Conservation (phyloP, 2,888 invertebrate genomes). For the Lithophane semibrunnea region DNA sequence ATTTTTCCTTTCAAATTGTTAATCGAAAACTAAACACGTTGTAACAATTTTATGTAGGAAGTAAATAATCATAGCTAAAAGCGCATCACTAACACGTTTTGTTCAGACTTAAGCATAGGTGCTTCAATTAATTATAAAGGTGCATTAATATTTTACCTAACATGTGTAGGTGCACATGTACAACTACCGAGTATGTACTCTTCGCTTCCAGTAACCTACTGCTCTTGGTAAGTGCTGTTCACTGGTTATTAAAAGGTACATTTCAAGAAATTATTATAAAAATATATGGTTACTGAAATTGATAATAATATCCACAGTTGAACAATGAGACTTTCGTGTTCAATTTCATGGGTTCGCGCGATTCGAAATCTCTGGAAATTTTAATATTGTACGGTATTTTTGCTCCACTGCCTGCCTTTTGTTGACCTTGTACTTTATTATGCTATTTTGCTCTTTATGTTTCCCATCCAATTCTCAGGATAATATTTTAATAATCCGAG, state of each 20-base stretch:
- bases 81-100: not conserved
- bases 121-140: not conserved
- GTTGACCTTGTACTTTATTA: not conserved
- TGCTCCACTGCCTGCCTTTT: not conserved
- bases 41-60: not conserved
- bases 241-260: not conserved
- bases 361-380: not conserved
- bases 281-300: not conserved
- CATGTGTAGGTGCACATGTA: not conserved
- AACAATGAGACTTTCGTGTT: not conserved
- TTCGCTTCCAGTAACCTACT: not conserved
- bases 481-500: constrained; percentile 48
- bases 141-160: not conserved
- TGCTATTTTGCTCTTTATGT: constrained; percentile 16
- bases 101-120: not conserved
- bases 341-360: not conserved
- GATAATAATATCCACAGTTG: not conserved
- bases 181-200: not conserved
- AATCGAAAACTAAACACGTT: not conserved
- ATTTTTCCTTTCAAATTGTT: too few species aligned
- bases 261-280: not conserved
- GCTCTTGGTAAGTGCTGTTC: not conserved
- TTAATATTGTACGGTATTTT: not conserved
- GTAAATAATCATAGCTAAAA: not conserved
- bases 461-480: constrained; percentile 15